These are phyloP conservation scores for Spodoptera litura DNA, from an alignment of 1,140 invertebrate genomes.

Conservation along the genomic window DNA sequence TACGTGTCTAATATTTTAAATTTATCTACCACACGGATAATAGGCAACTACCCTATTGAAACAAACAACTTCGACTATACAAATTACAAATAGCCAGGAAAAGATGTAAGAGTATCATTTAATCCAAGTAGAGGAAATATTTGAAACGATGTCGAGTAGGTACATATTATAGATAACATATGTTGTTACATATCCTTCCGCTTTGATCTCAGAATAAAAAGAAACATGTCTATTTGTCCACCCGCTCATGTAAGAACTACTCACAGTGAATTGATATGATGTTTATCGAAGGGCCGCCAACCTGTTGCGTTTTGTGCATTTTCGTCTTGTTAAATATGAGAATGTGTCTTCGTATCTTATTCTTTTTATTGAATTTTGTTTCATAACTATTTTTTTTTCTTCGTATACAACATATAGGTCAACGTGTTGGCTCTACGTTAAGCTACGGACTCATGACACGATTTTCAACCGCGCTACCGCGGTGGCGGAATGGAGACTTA, in stretches of 20 bases:
- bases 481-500: too few relatives aligned
- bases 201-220: constrained; percentile 13
- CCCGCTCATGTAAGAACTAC: constrained; percentile 10
- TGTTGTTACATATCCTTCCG: neutral
- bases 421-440: too few relatives aligned
- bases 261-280: constrained; percentile 30
- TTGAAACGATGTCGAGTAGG: neutral
- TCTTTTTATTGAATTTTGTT: neutral
- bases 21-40: too few relatives aligned
- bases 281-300: constrained; percentile 7
- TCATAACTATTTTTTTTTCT: too few relatives aligned
- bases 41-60: too few relatives aligned
- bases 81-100: neutral
- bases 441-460: too few relatives aligned
- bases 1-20: too few relatives aligned
- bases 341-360: neutral
- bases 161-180: too few relatives aligned
- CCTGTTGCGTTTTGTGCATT: constrained; percentile 27
- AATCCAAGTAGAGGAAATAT: neutral
- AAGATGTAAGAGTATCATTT: neutral
- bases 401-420: too few relatives aligned
- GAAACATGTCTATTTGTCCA: neutral
- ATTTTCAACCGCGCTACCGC: too few relatives aligned
- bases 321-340: constrained; percentile 7
- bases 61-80: neutral